These are phyloP conservation scores for Lasioglossum oenotherae DNA, from an alignment of 2,888 invertebrate species.

Conservation along the genomic window DNA sequence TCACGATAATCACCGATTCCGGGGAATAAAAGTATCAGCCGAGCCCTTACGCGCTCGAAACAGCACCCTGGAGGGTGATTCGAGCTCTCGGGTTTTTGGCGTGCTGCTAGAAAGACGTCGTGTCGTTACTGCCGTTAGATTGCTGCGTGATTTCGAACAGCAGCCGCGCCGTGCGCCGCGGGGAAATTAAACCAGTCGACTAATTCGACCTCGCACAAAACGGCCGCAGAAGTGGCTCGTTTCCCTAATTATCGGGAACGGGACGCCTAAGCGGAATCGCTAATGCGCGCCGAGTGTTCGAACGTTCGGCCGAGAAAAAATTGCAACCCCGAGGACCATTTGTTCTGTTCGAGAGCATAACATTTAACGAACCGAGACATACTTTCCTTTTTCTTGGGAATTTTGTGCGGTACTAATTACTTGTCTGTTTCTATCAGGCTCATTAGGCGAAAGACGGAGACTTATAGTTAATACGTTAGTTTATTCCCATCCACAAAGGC, in stretches of 20 bases:
- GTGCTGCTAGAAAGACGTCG: constrained; percentile 23
- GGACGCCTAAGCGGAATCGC: neutral
- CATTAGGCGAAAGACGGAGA: too few species aligned
- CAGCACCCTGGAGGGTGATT: constrained; percentile 48
- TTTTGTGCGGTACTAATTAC: neutral
- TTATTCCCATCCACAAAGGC: too few species aligned
- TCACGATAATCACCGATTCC: constrained; percentile 63
- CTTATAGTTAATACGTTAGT: too few species aligned
- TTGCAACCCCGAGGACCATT: neutral
- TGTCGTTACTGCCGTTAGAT: constrained; percentile 33
- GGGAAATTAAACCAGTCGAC: constrained; percentile 16
- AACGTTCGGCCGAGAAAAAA: neutral
- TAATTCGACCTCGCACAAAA: constrained; percentile 32
- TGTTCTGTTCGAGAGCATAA: neutral
- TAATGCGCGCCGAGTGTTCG: neutral
- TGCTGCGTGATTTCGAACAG: constrained; percentile 26
- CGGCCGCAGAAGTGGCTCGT: constrained; percentile 8
- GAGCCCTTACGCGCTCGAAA: constrained; percentile 23
- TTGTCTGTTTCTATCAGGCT: neutral
- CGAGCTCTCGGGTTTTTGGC: constrained; percentile 20
- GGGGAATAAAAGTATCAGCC: constrained; percentile 23
- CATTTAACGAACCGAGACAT: neutral
- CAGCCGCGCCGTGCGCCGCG: neutral
- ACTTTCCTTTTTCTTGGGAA: neutral
- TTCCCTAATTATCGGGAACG: constrained; percentile 22